A percentile compares a stretch with the other conserved stretches of the same genome.
Evolutionary conservation across 2,888 invertebrate species (phyloP).

Genomic region (Andrena hattorfiana): DNA sequence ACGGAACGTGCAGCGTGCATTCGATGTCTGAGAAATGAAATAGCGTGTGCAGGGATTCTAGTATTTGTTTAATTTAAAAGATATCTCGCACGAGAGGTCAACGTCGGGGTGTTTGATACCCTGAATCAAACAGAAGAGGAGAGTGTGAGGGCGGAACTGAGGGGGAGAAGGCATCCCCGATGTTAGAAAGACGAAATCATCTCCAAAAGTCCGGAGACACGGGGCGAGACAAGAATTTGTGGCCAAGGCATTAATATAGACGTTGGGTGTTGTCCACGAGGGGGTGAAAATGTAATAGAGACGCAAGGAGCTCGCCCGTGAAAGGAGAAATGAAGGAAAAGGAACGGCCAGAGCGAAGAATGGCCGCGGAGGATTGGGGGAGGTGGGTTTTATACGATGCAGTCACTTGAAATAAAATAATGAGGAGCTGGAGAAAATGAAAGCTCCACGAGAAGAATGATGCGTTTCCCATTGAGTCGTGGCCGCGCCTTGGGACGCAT

Average conservation of each 20-base stretch:
- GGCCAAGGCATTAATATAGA: conserved; percentile 42
- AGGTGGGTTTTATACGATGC: conserved; percentile 65
- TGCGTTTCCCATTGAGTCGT: conserved; percentile 33
- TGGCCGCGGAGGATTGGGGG: conserved; percentile 22
- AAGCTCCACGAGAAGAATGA: conserved; percentile 54
- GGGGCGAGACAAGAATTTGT: conserved; percentile 36
- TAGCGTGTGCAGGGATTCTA: too few relatives aligned
- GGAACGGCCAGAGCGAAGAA: conserved; percentile 30
- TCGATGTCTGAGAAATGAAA: neutral
- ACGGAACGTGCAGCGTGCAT: neutral
- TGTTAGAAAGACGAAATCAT: conserved; percentile 10
- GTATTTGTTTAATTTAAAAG: too few relatives aligned
- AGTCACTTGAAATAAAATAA: conserved; percentile 76
- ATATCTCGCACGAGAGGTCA: neutral
- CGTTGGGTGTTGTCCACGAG: conserved; percentile 36
- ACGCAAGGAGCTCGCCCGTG: conserved; percentile 19
- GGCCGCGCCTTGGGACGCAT: conserved; percentile 40
- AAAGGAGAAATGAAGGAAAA: conserved; percentile 22
- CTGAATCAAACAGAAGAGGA: neutral
- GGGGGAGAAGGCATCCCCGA: neutral
- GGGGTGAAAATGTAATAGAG: conserved; percentile 41
- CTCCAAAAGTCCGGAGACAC: neutral
- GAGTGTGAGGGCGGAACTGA: neutral
- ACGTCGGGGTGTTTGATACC: neutral
- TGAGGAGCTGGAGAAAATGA: conserved; percentile 64